phyloP scores from a whole-genome alignment of 2,797 vertebrate genomes.

The Triplophysa yarkandensis region DNA sequence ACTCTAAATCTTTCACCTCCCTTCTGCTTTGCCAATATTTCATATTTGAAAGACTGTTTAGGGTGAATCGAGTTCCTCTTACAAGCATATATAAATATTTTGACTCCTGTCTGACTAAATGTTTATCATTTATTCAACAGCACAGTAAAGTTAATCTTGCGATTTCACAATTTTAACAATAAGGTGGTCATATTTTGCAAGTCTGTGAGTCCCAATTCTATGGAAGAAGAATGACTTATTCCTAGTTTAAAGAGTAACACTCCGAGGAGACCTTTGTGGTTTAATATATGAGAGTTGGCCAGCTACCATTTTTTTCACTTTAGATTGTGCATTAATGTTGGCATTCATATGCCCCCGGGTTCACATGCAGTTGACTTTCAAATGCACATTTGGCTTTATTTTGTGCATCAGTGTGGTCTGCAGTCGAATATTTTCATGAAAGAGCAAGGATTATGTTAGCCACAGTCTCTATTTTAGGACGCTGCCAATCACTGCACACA shows the following conservation, averaged over 20 bases:
- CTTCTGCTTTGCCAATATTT: conserved; percentile 22
- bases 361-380: conserved; percentile 47
- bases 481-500: conserved; percentile 22
- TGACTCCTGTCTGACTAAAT: conserved; percentile 16
- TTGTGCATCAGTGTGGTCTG: conserved; percentile 16
- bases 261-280: conserved; percentile 42
- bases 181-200: conserved; percentile 30
- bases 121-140: conserved; percentile 34
- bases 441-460: conserved; percentile 16
- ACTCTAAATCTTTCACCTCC: conserved; percentile 51
- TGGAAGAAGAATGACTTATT: conserved; percentile 48
- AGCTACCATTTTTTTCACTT: conserved; percentile 43
- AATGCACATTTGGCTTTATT: conserved; percentile 44
- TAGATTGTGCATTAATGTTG: conserved; percentile 49
- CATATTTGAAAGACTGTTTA: conserved; percentile 6
- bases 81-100: conserved; percentile 44
- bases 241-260: conserved; percentile 25
- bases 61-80: conserved; percentile 33
- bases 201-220: conserved; percentile 45
- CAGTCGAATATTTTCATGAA: conserved; percentile 26
- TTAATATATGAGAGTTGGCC: conserved; percentile 50
- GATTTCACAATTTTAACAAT: conserved; percentile 27
- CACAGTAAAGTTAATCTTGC: conserved; percentile 25
- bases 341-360: conserved; percentile 46
- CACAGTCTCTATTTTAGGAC: conserved; percentile 30